These are phyloP conservation scores for Drosophila melanogaster DNA, from an alignment of 1,140 invertebrate species.

Conservation along the genomic window Release_6_plus_ISO1_MT NT_037436.4:17542501-17543000, in stretches of 20 bases:
- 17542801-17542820: slow-evolving; percentile 68
- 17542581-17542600: slow-evolving; percentile 44
- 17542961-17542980: slow-evolving; percentile 31
- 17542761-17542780: slow-evolving; percentile 53
- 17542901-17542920: slow-evolving; percentile 25
- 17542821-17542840: slow-evolving; percentile 19
- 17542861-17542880: slow-evolving; percentile 18
- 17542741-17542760: slow-evolving; percentile 49
- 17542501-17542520: slow-evolving; percentile 11
- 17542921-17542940: slow-evolving; percentile 10
- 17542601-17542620: slow-evolving; percentile 67
- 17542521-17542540: slow-evolving; percentile 40
- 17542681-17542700: slow-evolving; percentile 44
- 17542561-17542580: slow-evolving; percentile 72
- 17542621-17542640: slow-evolving; percentile 72
- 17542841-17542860: neutral
- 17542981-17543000: neutral
- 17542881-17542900: slow-evolving; percentile 45
- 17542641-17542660: slow-evolving; percentile 30
- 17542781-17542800: slow-evolving; percentile 47
- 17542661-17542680: slow-evolving; percentile 36
- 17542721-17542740: slow-evolving; percentile 39
- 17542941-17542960: slow-evolving; percentile 24
- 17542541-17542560: slow-evolving; percentile 75
- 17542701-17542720: slow-evolving; percentile 35